Evolutionary conservation across 2,113 vertebrate species (phyloP).

Genomic region (Circaetus cinerascens): DNA sequence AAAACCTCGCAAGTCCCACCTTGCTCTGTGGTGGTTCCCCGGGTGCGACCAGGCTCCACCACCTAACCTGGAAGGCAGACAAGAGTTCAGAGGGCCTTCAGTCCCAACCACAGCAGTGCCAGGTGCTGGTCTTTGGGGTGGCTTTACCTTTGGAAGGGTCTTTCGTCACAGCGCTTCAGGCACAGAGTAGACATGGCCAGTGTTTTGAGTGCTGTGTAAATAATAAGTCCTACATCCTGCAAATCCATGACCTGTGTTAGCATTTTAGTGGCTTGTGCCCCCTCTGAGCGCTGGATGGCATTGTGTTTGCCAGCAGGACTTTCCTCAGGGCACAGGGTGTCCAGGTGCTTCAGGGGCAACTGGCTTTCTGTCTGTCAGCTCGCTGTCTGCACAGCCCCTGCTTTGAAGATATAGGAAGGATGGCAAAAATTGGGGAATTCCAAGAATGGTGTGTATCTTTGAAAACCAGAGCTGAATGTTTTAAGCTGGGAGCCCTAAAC

Average conservation of each 20-base stretch:
- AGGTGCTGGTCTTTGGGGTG: neutral
- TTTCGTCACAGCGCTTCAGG: neutral
- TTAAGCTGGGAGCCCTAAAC: neutral
- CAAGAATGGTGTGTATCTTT: neutral
- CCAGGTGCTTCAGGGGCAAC: neutral
- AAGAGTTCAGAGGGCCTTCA: neutral
- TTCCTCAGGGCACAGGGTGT: neutral
- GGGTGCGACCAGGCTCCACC: fast-evolving
- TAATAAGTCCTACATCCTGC: neutral
- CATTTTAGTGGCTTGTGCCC: neutral
- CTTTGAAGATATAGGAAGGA: neutral
- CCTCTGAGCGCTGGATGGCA: neutral
- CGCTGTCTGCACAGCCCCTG: neutral
- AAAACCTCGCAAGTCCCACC: fast-evolving
- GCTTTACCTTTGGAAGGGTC: neutral
- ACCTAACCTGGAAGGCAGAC: fast-evolving
- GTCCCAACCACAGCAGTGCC: neutral
- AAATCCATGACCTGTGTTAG: neutral
- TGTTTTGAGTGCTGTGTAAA: neutral
- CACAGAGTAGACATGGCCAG: neutral
- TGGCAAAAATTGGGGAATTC: neutral
- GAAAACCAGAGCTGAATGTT: neutral
- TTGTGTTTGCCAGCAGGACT: neutral
- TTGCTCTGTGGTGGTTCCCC: fast-evolving
- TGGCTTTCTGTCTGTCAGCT: fast-evolving